Evolutionary conservation across 2,888 invertebrate genomes (phyloP), one percentile per base, ranked within the genome.

Genomic region (Volucella inflata): DNA sequence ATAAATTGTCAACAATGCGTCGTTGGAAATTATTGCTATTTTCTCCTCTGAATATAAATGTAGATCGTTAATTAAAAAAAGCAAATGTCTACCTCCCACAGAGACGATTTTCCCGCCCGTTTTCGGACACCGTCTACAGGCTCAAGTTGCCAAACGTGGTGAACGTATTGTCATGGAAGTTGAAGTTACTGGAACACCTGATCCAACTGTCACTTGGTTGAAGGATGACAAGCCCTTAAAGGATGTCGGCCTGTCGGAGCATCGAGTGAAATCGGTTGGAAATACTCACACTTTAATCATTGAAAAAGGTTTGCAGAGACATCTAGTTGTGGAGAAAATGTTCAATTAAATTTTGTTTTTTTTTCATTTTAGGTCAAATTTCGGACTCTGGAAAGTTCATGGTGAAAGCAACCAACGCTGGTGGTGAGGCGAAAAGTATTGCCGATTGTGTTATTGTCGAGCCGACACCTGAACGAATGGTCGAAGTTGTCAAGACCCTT

Each of bases 31-130:
- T 46, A 60, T 6, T 30, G 30, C 30, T 6, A 71, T 71, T 48
- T 40, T 50, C 60, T 12, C 11, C 38, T 57, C 48, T 57, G 12
- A 16, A 44, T 55, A 44, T 14, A 11, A 55, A 11, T 11, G 30
- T 16, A 30, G 36, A 42, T 14, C 16, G 42, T 62, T 60, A 60
- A 72, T 62, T 40, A 40, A 0, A 14, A 48, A 50, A 50, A 50
- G 14, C 12, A 50, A 50, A 36, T 6, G 50, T n/a, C 11, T 72
- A 40, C 8, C 21, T 16, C 17, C 51, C 76, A 42, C 91, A 96
- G 96, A 96, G 92, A 95, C 95, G 38, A 94, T 96, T 87, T 95
- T 96, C 89, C 96, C 96, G 44, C 97, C 97, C 48, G 95, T 96
- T 60, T 96, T 97, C 91, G 95, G 96, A 2, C 94, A 95, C 88